Base-by-base conservation (phyloP, 2,888 invertebrate genomes). In the Mantis religiosa region DNA sequence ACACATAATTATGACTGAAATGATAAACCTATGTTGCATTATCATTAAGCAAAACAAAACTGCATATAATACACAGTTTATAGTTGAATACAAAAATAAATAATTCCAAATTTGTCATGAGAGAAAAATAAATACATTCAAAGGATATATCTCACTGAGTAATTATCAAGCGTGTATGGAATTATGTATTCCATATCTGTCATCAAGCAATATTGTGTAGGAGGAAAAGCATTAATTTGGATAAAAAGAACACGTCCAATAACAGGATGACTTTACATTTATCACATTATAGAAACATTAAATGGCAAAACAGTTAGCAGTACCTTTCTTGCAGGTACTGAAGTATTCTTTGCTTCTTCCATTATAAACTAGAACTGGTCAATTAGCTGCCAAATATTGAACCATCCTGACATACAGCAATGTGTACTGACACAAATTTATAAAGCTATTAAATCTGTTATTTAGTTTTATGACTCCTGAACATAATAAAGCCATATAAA, bases 291-390 rank as follows among this genome's bases (percentile, higher is more conserved):
- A 83, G 30, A 28, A 28, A 83, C 30, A 83, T 83, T 4, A 30
- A 83, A 28, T 83, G 83, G 83, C 30, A 28, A 83, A n/a, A 83
- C 83, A 28, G 28, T 28, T 28, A 83, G 15, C 83, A 71, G 41
- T 28, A 54, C 41, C 28, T 71, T 28, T 28, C 71, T 47, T 81
- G 30, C 30, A 54, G 54, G n/a, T 87, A 87, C n/a, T 71, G 54
- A 71, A 87, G 25, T 27, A 20, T 87, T 89, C 89, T 89, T 89
- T 89, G 89, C 89, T 89, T 89, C 89, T 89, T 89, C 89, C 89
- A 88, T 83, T 20, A 28, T 88, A 34, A 84, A 83, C n/a, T 12
- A 28, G 54, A 88, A 88, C 25, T 20, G 86, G 86, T 86, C 30
- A 89, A 85, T 85, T n/a, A 82, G 30, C 82, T 71, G 30, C 85